A percentile compares a stretch with the other conserved stretches of the same genome.
Evolutionary conservation across 2,797 vertebrate species (phyloP).

Genomic region (Chiloscyllium punctatum): DNA sequence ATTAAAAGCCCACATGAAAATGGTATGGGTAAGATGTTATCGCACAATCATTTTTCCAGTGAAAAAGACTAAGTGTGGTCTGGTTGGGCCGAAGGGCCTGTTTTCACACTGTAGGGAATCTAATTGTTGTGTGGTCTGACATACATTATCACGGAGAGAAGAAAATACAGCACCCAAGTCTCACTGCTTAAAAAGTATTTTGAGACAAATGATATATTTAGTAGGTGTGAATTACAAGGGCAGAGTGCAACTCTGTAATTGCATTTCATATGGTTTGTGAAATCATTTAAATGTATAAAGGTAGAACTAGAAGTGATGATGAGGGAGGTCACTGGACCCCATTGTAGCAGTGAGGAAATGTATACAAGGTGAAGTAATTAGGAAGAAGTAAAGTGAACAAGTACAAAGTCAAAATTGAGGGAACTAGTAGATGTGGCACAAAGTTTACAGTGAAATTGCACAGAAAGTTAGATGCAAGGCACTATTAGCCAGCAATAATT

Average conservation of each 20-base stretch:
- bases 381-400: not conserved
- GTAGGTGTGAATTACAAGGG: not conserved
- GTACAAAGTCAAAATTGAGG: not conserved
- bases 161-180: too few species aligned
- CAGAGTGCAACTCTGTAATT: not conserved
- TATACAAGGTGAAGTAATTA: not conserved
- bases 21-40: too few species aligned
- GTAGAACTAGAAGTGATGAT: not conserved
- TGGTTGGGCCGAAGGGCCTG: too few species aligned
- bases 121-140: too few species aligned
- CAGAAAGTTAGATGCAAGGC: not conserved
- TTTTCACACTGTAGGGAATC: too few species aligned
- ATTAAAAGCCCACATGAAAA: too few species aligned
- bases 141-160: too few species aligned
- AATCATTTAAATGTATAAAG: not conserved
- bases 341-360: not conserved
- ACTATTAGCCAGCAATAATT: not conserved
- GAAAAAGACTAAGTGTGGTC: too few species aligned
- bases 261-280: not conserved
- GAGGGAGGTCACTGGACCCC: not conserved
- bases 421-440: not conserved
- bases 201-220: not conserved
- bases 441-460: not conserved
- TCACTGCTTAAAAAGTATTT: not conserved
- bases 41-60: too few species aligned